These are phyloP conservation scores for Iphiclides podalirius DNA, from an alignment of 2,888 invertebrate genomes.

Conservation along the genomic window DNA sequence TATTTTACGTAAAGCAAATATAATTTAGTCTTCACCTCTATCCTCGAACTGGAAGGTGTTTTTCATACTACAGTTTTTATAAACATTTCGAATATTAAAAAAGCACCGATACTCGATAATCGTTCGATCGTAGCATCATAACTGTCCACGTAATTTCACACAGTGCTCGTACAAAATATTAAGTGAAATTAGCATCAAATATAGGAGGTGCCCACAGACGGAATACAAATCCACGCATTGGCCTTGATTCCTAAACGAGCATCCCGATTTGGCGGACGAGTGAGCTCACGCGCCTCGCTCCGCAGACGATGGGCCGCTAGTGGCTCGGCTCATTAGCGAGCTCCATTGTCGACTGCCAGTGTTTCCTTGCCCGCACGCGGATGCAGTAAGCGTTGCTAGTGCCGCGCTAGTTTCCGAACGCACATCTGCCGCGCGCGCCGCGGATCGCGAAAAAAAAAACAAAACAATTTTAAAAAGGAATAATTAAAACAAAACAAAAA, in stretches of 20 bases:
- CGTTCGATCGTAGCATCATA: too few species aligned
- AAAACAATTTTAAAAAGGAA: slow-evolving; percentile 32
- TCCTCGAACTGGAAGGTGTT: too few species aligned
- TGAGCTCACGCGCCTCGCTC: slow-evolving; percentile 66
- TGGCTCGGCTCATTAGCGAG: slow-evolving; percentile 43
- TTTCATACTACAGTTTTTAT: too few species aligned
- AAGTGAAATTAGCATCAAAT: slow-evolving; percentile 63
- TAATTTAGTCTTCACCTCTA: too few species aligned
- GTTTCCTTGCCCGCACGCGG: slow-evolving; percentile 62
- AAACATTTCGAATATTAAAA: too few species aligned
- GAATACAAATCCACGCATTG: slow-evolving; percentile 68
- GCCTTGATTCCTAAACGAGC: slow-evolving; percentile 76
- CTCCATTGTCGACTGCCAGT: slow-evolving; percentile 56
- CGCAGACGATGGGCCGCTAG: slow-evolving; percentile 36
- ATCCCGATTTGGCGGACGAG: slow-evolving; percentile 59
- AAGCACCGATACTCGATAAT: too few species aligned
- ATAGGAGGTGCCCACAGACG: slow-evolving; percentile 58
- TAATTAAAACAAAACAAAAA: slow-evolving; percentile 30
- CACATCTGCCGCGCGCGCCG: slow-evolving; percentile 59
- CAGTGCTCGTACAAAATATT: slow-evolving; percentile 52
- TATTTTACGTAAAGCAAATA: too few species aligned
- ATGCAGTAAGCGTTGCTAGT: slow-evolving; percentile 75
- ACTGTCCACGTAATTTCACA: slow-evolving; percentile 45
- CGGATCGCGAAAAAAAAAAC: slow-evolving; percentile 36
- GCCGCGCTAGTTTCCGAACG: slow-evolving; percentile 73